Conservation (phyloP, 2,797 vertebrate species). For the Eremophila alpestris region DNA sequence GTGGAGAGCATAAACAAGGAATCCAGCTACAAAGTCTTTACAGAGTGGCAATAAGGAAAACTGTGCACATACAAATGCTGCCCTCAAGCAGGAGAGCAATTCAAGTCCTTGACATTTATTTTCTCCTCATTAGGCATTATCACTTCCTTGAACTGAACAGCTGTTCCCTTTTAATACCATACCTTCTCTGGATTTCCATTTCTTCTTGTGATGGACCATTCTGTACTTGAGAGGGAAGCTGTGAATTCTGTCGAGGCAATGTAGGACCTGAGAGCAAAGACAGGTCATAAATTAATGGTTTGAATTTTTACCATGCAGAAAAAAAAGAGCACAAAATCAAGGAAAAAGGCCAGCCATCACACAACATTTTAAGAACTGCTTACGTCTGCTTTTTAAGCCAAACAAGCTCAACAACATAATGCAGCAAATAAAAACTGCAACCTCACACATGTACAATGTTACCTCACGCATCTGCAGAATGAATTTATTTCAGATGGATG, state of each 20-base stretch:
- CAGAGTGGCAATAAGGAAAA: not conserved
- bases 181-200: conserved; percentile 95
- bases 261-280: conserved; percentile 84
- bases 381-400: conserved; percentile 70
- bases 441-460: not conserved
- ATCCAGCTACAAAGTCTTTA: not conserved
- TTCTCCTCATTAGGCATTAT: not conserved
- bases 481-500: conserved; percentile 69
- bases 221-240: conserved; percentile 86
- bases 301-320: not conserved
- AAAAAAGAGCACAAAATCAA: not conserved
- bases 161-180: conserved; percentile 17
- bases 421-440: conserved; percentile 74
- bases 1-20: not conserved
- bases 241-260: conserved; percentile 89
- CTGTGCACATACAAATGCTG: not conserved
- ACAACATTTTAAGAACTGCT: conserved; percentile 11
- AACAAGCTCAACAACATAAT: conserved; percentile 65
- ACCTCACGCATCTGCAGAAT: conserved; percentile 49
- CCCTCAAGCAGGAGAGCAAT: not conserved
- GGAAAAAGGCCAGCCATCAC: conserved; percentile 46
- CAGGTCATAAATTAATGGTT: conserved; percentile 20
- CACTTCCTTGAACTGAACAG: not conserved
- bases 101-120: not conserved
- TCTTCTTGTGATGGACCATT: conserved; percentile 96